Base-by-base conservation (phyloP, 2,888 invertebrate species). In the Caenorhabditis macrosperma region DNA sequence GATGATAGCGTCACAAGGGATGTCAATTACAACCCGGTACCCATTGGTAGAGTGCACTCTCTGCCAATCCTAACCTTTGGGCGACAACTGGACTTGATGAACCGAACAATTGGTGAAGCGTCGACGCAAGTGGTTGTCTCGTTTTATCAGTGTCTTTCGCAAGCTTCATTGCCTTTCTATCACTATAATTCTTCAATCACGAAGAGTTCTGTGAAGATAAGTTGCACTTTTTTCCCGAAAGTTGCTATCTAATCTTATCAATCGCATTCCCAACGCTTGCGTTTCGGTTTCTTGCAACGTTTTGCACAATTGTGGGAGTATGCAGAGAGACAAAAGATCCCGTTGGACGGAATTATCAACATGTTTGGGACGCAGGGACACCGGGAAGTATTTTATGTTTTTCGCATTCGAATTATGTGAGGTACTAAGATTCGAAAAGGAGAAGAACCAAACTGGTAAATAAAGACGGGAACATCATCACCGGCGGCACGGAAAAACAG, bases 141-240 rank as follows among this genome's bases (percentile, higher is more conserved):
- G 12, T 26, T 52, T 69, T 69, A 60, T 69, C 69, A 60, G 69
- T 54, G 46, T 30, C 12, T 26, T 28, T 28, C 41, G 59, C 22
- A 41, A 41, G 24, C 48, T 41, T 28, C 69, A n/a, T n/a, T n/a
- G n/a, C n/a, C n/a, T n/a, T n/a, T 52, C 60, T 60, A 59, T 68
- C 50, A 35, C 28, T 54, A 38, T 38, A 33, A 24, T 50, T 38
- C 60, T 61, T 30, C 54, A 41, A 60, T 69, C 15, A 61, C 69
- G 69, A 60, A 69, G 61, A 69, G 60, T 33, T 54, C 54, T 35
- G 69, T 44, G 54, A 61, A 50, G 63, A 55, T 55, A 55, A 71
- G 71, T 35, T 71, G 71, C 71, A 71, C 71, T 71, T 61, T 71
- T 35, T 28, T 44, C 38, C 50, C 30, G 6, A 46, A 46, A 20